Conservation (phyloP, 2,797 vertebrate genomes). For the Oreonectes daqikongensis region DNA sequence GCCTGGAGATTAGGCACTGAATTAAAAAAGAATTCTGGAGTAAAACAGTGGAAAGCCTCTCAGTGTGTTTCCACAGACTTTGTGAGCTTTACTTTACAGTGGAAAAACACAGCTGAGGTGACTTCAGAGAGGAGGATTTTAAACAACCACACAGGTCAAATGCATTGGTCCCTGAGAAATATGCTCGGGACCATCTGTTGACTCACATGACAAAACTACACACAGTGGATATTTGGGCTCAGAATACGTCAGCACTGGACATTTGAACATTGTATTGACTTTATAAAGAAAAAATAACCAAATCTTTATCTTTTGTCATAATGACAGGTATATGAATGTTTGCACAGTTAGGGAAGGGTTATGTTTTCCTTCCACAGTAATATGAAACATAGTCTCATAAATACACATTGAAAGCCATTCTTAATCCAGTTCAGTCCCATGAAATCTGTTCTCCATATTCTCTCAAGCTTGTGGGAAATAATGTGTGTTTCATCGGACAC, state of each 20-base stretch:
- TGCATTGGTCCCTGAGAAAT: constrained; percentile 26
- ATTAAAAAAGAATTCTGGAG: constrained; percentile 49
- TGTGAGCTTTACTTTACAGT: constrained; percentile 1
- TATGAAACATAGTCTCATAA: background rate
- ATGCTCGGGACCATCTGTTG: background rate
- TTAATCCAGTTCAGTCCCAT: constrained; percentile 7
- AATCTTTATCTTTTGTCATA: background rate
- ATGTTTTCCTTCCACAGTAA: background rate
- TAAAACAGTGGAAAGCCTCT: constrained; percentile 21
- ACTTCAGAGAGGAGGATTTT: constrained; percentile 4
- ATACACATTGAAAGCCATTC: constrained; percentile 1
- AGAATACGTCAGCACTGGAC: background rate
- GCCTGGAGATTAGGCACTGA: constrained; percentile 43
- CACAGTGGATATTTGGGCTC: background rate
- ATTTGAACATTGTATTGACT: background rate
- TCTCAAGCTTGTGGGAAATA: background rate
- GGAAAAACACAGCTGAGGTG: constrained; percentile 11
- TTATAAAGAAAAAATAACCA: background rate
- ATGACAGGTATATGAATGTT: background rate
- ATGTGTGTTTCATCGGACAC: too few species aligned
- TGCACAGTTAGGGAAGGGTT: constrained; percentile 11
- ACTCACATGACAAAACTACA: background rate
- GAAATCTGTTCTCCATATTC: constrained; percentile 1
- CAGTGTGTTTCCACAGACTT: constrained; percentile 17
- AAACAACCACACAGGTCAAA: constrained; percentile 25